A percentile compares a stretch with the other conserved stretches of the same genome.
These are phyloP conservation scores for Misgurnus anguillicaudatus DNA, from an alignment of 2,113 vertebrate species.

Conservation along the genomic window DNA sequence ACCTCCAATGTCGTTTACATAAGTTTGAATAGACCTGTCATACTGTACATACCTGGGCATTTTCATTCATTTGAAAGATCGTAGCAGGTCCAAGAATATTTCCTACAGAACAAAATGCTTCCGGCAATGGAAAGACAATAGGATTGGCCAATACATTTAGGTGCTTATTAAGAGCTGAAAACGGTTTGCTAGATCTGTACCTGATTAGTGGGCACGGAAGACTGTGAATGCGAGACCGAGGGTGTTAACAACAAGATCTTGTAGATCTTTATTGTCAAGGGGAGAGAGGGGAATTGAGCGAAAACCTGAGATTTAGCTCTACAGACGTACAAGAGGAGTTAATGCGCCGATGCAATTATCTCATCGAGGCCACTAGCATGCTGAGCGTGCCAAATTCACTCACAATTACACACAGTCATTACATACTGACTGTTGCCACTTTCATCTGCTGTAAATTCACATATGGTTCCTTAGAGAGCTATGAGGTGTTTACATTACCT, in stretches of 20 bases:
- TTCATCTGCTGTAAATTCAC: slow-evolving; percentile 44
- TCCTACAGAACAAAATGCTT: neutral
- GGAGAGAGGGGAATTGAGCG: slow-evolving; percentile 10
- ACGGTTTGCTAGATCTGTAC: neutral
- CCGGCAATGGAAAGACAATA: neutral
- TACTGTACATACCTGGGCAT: neutral
- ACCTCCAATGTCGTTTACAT: neutral
- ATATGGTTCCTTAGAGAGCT: slow-evolving; percentile 33
- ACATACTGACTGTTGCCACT: slow-evolving; percentile 17
- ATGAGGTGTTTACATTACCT: slow-evolving; percentile 26
- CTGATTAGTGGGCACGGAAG: neutral
- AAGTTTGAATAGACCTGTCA: neutral
- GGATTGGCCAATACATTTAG: neutral
- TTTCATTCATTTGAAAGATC: neutral
- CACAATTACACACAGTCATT: slow-evolving; percentile 42
- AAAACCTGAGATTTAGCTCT: slow-evolving; percentile 29
- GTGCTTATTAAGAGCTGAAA: neutral
- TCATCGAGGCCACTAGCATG: slow-evolving; percentile 36
- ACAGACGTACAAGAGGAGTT: slow-evolving; percentile 18
- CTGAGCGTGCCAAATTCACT: slow-evolving; percentile 39
- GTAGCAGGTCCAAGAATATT: neutral
- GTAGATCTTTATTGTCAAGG: slow-evolving; percentile 4
- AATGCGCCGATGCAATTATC: slow-evolving; percentile 37
- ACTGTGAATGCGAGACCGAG: neutral
- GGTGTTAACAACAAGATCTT: neutral